A percentile compares a stretch with the other conserved stretches of the same genome.
These are phyloP conservation scores for Stigmatopora nigra DNA, from an alignment of 2,113 vertebrate species.

Conservation along the genomic window DNA sequence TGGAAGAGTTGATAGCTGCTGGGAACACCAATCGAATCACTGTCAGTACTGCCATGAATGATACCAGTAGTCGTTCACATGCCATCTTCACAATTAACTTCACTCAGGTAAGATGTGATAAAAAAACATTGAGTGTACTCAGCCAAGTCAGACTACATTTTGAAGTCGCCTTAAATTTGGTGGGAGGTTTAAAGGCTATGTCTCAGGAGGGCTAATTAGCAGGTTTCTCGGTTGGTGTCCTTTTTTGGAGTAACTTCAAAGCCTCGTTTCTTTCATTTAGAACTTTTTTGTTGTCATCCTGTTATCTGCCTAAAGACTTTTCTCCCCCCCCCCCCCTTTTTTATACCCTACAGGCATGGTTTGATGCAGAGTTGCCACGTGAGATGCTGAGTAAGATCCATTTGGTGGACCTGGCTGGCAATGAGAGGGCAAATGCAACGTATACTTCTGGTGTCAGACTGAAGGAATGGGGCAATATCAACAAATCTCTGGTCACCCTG, in stretches of 20 bases:
- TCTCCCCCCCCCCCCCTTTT: too few relatives aligned
- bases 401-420: slow-evolving; percentile 92
- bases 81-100: slow-evolving; percentile 95
- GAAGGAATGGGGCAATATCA: slow-evolving; percentile 93
- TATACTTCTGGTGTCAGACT: slow-evolving; percentile 79
- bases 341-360: slow-evolving; percentile 73
- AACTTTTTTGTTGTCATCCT: slow-evolving; percentile 14
- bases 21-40: slow-evolving; percentile 84
- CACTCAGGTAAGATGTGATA: slow-evolving; percentile 75
- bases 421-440: slow-evolving; percentile 82
- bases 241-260: slow-evolving; percentile 27
- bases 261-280: not conserved
- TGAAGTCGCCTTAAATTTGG: slow-evolving; percentile 9
- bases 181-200: slow-evolving; percentile 12
- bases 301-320: not conserved
- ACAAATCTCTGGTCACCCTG: slow-evolving; percentile 91
- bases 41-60: slow-evolving; percentile 86
- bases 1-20: slow-evolving; percentile 83
- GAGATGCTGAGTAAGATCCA: slow-evolving; percentile 95
- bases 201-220: slow-evolving; percentile 29
- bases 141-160: not conserved
- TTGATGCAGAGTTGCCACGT: slow-evolving; percentile 83
- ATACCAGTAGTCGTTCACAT: slow-evolving; percentile 85
- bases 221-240: slow-evolving; percentile 20
- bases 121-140: not conserved